A percentile compares a stretch with the other conserved stretches of the same genome.
Evolutionary conservation across 2,113 vertebrate genomes (phyloP).

Genomic region (Hippocampus guttulatus): DNA sequence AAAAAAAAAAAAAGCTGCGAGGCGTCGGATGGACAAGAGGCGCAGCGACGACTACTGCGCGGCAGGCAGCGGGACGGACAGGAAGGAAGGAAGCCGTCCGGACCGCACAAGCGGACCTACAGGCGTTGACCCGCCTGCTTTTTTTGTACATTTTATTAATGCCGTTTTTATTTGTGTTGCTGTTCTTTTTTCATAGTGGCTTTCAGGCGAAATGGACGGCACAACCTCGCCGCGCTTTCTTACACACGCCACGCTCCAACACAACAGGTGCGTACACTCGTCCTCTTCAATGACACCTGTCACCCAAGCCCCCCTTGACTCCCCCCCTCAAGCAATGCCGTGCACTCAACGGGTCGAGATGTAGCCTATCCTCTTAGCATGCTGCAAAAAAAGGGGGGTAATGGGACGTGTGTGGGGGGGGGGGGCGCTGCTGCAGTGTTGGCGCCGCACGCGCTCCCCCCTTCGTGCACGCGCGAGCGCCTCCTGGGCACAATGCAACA

Average conservation of each 20-base stretch:
- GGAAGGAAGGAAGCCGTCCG: not conserved
- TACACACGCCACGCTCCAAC: not conserved
- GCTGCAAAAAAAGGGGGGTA: not conserved
- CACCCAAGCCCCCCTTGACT: not conserved
- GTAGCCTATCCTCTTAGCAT: not conserved
- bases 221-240: not conserved
- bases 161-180: not conserved
- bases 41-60: not conserved
- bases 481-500: slow-evolving; percentile 7
- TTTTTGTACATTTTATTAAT: not conserved
- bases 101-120: not conserved
- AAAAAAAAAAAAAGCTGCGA: not conserved
- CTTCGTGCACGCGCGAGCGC: not conserved
- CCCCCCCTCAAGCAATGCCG: not conserved
- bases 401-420: not conserved
- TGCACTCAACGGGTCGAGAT: not conserved
- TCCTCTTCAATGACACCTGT: not conserved
- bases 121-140: not conserved
- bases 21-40: not conserved
- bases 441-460: not conserved
- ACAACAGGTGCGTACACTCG: not conserved
- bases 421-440: slow-evolving; percentile 5
- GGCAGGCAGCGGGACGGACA: not conserved
- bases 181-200: not conserved
- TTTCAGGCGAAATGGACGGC: not conserved